Conservation (phyloP, 1,140 invertebrate species). For the Neodiprion virginianus region DNA sequence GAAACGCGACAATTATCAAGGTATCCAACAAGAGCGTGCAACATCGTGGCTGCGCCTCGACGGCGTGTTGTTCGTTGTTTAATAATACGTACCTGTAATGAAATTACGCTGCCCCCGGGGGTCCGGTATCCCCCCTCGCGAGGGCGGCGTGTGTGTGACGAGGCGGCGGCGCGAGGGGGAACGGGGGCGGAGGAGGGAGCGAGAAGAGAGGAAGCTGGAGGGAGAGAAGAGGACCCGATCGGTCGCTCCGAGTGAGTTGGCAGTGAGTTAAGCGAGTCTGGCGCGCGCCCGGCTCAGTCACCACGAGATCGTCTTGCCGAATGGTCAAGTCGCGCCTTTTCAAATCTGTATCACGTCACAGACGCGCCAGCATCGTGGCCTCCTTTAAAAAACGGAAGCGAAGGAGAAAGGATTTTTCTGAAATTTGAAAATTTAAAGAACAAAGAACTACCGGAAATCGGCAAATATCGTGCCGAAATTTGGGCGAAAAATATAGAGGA, state of each 20-base stretch:
- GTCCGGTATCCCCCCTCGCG: constrained; percentile 34
- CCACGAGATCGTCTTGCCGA: constrained; percentile 60
- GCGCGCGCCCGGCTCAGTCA: constrained; percentile 55
- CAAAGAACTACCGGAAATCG: too few relatives aligned
- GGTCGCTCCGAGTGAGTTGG: constrained; percentile 48
- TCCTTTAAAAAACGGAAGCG: too few relatives aligned
- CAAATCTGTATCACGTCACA: background rate
- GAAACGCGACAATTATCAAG: too few relatives aligned
- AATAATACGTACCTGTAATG: constrained; percentile 36
- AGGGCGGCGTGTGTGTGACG: constrained; percentile 43
- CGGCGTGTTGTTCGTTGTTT: background rate
- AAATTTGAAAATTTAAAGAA: too few relatives aligned
- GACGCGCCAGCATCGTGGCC: background rate
- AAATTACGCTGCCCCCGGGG: constrained; percentile 47
- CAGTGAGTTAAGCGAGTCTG: constrained; percentile 35
- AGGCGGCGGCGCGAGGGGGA: constrained; percentile 31
- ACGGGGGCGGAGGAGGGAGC: constrained; percentile 33
- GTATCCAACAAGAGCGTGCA: too few relatives aligned
- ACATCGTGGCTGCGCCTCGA: background rate
- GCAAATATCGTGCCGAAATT: too few relatives aligned
- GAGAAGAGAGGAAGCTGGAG: constrained; percentile 30
- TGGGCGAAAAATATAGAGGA: too few relatives aligned
- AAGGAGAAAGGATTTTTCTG: too few relatives aligned
- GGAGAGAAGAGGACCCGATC: constrained; percentile 53
- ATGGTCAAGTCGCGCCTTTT: constrained; percentile 47